Evolutionary conservation across 2,113 vertebrate genomes (phyloP), one percentile per base, ranked within the genome.

Genomic region (Cavia aperea): DNA sequence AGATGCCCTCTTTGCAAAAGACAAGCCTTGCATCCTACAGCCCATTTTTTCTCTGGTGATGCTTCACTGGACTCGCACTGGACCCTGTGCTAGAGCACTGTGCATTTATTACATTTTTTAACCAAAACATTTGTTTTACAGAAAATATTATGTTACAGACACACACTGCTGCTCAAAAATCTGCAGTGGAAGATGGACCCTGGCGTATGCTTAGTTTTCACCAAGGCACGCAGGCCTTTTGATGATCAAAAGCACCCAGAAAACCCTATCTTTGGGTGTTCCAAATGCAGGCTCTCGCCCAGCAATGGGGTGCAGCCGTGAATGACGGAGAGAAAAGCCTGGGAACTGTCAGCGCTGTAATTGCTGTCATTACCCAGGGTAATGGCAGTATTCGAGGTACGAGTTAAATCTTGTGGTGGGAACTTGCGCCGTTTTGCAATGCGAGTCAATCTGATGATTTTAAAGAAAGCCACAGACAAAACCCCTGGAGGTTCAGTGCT

Each of bases 301-400:
- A 95, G 96, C 1, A 39, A 21, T 73, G 72, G 91, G 95, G 97
- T 83, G 95, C 1, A 8, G 93, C 93, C 93, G 54, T 96, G 97
- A 97, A 94, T 96, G 96, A 95, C 94, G 87, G 97, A 96, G 95
- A 97, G 96, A 97, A 95, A 73, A 96, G 88, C 97, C 95, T 89
- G 95, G 96, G 96, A 97, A 97, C 95, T 92, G 92, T 96, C 89
- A 58, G 88, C 54, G 94, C 96, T 95, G 90, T 98, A 98, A 98
- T 98, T 12, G 97, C 94, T 97, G 95, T 96, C 94, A 97, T 98
- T 98, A 97, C 85, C 94, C 72, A 91, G 97, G 97, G 97, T 97
- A 97, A 97, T 97, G 95, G 93, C 95, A 96, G 92, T 86, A 90
- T 93, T 96, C 95, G 93, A 97, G 96, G 95, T 95, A 97, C 51